Conservation (phyloP, 2,797 vertebrate species). For the Poeciliopsis paucimaculata region DNA sequence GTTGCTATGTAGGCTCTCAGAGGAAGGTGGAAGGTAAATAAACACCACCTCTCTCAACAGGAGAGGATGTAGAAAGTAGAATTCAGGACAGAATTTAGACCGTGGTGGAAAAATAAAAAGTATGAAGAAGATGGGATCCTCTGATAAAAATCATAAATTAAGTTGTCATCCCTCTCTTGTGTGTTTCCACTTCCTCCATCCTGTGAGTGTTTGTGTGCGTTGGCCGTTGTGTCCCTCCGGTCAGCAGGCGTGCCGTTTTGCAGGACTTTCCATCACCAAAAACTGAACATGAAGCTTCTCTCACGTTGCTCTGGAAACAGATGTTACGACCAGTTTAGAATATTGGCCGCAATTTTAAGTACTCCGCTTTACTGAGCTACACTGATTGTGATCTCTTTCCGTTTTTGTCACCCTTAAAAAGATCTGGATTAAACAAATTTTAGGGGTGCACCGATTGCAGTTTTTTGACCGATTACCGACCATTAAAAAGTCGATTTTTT, state of each 20-base stretch:
- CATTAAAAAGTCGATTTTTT: neutral
- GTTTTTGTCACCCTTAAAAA: neutral
- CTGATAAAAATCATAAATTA: slow-evolving; percentile 38
- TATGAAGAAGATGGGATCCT: slow-evolving; percentile 32
- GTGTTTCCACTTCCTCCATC: slow-evolving; percentile 68
- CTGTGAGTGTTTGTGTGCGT: slow-evolving; percentile 20
- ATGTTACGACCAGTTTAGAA: slow-evolving; percentile 11
- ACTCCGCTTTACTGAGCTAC: neutral
- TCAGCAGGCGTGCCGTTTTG: slow-evolving; percentile 42
- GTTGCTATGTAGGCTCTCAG: slow-evolving; percentile 40
- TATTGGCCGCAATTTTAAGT: neutral
- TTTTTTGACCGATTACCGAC: neutral
- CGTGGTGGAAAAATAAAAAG: slow-evolving; percentile 15
- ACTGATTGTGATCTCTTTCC: neutral
- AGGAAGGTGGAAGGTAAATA: slow-evolving; percentile 46
- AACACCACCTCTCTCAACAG: slow-evolving; percentile 35
- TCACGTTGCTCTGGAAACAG: slow-evolving; percentile 31
- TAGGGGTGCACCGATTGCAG: neutral
- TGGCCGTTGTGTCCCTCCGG: slow-evolving; percentile 49
- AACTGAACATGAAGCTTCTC: slow-evolving; percentile 25
- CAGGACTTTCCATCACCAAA: slow-evolving; percentile 65
- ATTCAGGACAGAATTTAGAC: neutral
- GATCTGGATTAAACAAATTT: neutral
- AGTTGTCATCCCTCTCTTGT: slow-evolving; percentile 24
- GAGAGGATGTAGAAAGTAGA: neutral